Base-by-base conservation (phyloP, 2,888 invertebrate species). In the Alviniconcha strummeri region DNA sequence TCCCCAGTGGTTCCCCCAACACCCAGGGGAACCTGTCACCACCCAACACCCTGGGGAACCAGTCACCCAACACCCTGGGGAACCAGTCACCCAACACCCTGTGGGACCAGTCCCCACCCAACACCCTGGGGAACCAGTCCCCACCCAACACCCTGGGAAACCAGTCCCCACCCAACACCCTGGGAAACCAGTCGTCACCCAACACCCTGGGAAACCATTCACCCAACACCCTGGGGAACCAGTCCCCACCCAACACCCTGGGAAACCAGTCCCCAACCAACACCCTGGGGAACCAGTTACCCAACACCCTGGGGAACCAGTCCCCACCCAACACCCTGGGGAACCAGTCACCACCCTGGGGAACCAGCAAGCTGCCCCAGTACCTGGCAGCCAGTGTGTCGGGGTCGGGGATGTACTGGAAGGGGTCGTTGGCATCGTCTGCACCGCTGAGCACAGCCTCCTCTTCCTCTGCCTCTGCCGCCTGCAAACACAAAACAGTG, bases 361-460 rank as follows among this genome's bases (percentile, higher is more conserved):
- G 4, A 6, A 75, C 56, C 5, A 56, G 9, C 6, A 17, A 5
- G 17, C 2, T 15, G 17, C 57, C n/a, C n/a, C 55, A 54, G 7
- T 52, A 13, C 9, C 11, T 8, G 13, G 77, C 69, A 8, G 82
- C 82, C 76, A 83, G 82, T 57, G 84, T 80, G 57, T 82, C 83
- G 64, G 90, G 89, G 84, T 89, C 89, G 69, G 89, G 89, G 82
- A 88, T 83, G 79, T 86, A 86, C 71, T 86, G 85, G 6, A 88
- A 76, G 2, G 88, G 87, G 71, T 89, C 85, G 78, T 83, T 86
- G 64, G 80, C 86, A 3, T 85, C 86, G 4, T 83, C 87, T 15
- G 78, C 85, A 8, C 76, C 86, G 11, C n/a, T 76, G 56, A 82
- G 54, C 17, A 84, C 77, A 76, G 86, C 87, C 17, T 80, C 80